phyloP scores from a whole-genome alignment of 2,888 invertebrate species.

The Hyles lineata region DNA sequence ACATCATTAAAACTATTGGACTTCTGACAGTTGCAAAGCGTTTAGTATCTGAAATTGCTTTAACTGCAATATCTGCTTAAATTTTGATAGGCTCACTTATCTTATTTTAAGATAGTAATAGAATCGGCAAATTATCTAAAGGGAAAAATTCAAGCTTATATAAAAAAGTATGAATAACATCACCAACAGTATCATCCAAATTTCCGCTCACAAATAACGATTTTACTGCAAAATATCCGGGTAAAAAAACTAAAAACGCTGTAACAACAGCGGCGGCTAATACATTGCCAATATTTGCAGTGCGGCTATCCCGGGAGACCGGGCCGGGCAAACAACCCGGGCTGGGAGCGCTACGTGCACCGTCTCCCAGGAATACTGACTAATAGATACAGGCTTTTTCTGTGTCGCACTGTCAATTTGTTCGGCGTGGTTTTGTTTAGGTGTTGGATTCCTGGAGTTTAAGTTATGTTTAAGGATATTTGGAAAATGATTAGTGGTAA shows the following conservation, averaged over 20 bases:
- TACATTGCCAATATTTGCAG: conserved; percentile 30
- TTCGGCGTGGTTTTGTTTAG: conserved; percentile 19
- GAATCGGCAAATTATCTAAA: no score
- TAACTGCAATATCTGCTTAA: no score
- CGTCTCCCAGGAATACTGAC: conserved; percentile 28
- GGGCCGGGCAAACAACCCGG: conserved; percentile 27
- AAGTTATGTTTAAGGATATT: not conserved
- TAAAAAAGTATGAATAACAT: not conserved
- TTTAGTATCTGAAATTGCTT: no score
- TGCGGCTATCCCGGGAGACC: conserved; percentile 15
- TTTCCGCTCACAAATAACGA: not conserved
- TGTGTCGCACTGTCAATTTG: conserved; percentile 26
- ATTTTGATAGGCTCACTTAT: no score
- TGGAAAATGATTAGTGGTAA: not conserved
- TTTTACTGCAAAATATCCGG: conserved; percentile 6
- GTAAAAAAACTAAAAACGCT: conserved; percentile 20
- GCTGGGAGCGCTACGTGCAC: conserved; percentile 24
- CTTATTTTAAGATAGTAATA: no score
- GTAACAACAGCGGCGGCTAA: conserved; percentile 26
- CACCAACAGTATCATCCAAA: not conserved
- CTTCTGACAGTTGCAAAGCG: no score
- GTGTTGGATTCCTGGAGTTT: not conserved
- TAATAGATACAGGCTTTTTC: conserved; percentile 28
- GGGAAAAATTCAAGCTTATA: no score
- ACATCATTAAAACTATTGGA: no score